Conservation (phyloP, 2,797 vertebrate genomes). For the Amblyopsis hoosieri region DNA sequence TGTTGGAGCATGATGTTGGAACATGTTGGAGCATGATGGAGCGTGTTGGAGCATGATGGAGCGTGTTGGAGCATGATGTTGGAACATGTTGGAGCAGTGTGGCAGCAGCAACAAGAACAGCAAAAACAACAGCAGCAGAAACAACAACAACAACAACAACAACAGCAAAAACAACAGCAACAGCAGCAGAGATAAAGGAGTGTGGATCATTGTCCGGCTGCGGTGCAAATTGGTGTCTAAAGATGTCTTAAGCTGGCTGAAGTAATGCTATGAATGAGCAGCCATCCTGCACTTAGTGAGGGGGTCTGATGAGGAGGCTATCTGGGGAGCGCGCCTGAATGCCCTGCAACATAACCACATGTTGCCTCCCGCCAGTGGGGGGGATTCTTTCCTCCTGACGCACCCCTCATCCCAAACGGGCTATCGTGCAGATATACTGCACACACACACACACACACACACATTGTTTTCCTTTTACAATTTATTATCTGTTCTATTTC, state of each 20-base stretch:
- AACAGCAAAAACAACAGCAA: constrained; percentile 30
- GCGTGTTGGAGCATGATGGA: too few species aligned
- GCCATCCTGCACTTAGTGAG: constrained; percentile 28
- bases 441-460: background rate
- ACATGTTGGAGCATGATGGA: too few species aligned
- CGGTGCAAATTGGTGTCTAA: constrained; percentile 50
- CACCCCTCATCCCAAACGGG: constrained; percentile 6
- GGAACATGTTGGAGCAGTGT: too few species aligned
- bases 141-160: too few species aligned
- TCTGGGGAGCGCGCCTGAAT: constrained; percentile 15
- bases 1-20: too few species aligned
- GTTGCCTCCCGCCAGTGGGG: constrained; percentile 33
- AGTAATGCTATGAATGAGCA: constrained; percentile 48
- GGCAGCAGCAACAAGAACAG: background rate
- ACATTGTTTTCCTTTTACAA: background rate
- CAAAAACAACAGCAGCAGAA: background rate
- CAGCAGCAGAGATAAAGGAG: constrained; percentile 46
- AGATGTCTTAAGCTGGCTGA: constrained; percentile 57
- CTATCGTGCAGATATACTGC: background rate
- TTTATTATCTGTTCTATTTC: too few species aligned
- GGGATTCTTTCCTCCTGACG: constrained; percentile 60
- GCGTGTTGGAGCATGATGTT: too few species aligned
- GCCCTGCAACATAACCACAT: constrained; percentile 35
- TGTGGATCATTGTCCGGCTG: constrained; percentile 15
- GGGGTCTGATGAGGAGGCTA: constrained; percentile 22